Evolutionary conservation across 2,113 vertebrate species (phyloP).

Genomic region (Pionites leucogaster): DNA sequence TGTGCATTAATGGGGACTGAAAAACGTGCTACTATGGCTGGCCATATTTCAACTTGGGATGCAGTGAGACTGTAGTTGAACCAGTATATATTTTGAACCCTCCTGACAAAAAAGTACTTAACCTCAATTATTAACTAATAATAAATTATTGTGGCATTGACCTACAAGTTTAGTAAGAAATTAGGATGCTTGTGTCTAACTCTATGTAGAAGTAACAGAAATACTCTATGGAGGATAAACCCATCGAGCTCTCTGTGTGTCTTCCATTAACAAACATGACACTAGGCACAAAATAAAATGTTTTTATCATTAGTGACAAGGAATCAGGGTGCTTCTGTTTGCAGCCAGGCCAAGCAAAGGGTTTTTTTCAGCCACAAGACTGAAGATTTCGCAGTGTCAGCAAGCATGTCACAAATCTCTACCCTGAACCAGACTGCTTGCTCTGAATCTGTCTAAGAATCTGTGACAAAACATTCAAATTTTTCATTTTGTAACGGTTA

Average conservation of each 20-base stretch:
- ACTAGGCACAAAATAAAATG: not conserved
- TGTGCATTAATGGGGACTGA: not conserved
- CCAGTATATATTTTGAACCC: not conserved
- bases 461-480: not conserved
- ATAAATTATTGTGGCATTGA: not conserved
- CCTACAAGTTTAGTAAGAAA: not conserved
- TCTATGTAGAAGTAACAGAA: not conserved
- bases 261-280: not conserved
- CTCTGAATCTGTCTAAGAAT: constrained; percentile 43
- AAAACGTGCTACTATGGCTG: not conserved
- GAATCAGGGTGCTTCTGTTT: not conserved
- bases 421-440: not conserved
- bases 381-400: not conserved
- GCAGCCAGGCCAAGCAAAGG: not conserved
- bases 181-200: fast-evolving
- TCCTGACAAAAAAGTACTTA: not conserved
- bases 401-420: not conserved
- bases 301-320: not conserved
- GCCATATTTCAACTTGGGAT: not conserved
- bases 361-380: not conserved
- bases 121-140: not conserved
- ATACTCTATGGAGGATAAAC: not conserved
- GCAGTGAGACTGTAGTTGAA: not conserved
- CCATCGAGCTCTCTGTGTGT: not conserved
- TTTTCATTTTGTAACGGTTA: not conserved